Evolutionary conservation across 1,140 invertebrate species (phyloP).

Genomic region (Phortica variegata): DNA sequence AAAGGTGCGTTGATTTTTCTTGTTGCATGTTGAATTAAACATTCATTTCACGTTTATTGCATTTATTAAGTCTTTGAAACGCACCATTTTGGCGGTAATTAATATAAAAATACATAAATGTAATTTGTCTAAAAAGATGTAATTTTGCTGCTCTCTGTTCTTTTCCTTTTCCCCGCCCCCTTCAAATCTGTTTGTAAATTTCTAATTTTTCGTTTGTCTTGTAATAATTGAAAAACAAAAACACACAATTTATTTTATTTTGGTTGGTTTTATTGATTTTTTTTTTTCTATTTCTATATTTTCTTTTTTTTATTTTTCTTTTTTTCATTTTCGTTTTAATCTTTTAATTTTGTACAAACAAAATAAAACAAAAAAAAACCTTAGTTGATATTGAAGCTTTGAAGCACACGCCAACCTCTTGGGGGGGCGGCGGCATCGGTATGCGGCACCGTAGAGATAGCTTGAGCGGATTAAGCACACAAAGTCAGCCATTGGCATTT

Average conservation of each 20-base stretch:
- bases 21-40: too few species aligned
- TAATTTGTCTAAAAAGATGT: constrained; percentile 2
- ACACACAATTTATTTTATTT: constrained; percentile 14
- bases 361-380: constrained; percentile 8
- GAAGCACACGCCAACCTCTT: constrained; percentile 51
- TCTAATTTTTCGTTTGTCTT: constrained; percentile 7
- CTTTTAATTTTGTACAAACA: constrained; percentile 26
- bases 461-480: constrained; percentile 57
- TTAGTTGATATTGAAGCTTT: constrained; percentile 57
- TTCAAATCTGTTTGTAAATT: constrained; percentile 2
- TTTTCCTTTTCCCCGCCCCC: constrained; percentile 1
- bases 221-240: too few species aligned
- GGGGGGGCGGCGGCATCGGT: constrained; percentile 36
- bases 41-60: too few species aligned
- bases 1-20: constrained; percentile 38
- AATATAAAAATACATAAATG: too few species aligned
- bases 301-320: constrained; percentile 17
- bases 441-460: constrained; percentile 59
- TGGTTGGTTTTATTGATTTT: constrained; percentile 26
- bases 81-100: not conserved
- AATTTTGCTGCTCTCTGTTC: not conserved
- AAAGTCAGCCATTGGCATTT: constrained; percentile 55
- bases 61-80: too few species aligned
- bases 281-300: constrained; percentile 19
- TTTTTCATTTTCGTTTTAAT: constrained; percentile 20